Base-by-base conservation (phyloP, 2,888 invertebrate species). In the Acleris laterana region DNA sequence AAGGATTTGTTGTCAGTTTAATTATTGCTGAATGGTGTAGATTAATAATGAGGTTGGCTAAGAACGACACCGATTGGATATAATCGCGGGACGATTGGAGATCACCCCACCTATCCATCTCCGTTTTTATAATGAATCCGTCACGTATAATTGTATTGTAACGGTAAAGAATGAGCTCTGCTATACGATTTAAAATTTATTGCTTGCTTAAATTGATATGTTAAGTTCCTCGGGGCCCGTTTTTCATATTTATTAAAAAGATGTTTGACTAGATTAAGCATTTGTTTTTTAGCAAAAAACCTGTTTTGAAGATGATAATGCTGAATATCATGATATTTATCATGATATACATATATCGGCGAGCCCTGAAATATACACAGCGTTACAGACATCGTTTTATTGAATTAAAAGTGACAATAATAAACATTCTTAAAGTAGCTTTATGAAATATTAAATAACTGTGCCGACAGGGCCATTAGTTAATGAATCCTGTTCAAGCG, bases 401-500 rank as follows among this genome's bases (percentile, higher is more conserved):
- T 56, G 44, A 62, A 62, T 61, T 52, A 62, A 32, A 56, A 57
- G 25, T 52, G 44, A 51, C 52, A 61, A 57, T 22, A 61, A 65
- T 60, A 55, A 48, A 16, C 17, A 50, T 61, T 62, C 66, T 48
- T 56, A 52, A 57, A 57, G 57, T 62, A 57, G 48, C 51, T 66
- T 42, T 11, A 51, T 62, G 19, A 62, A 61, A 57, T 62, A 62
- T 61, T 56, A 61, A 61, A 51, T 51, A 61, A 56, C 61, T 38
- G 61, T 32, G 48, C 51, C 56, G 56, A 20, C 53, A 56, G 61
- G 56, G 50, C 62, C 57, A 62, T 66, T 62, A 66, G 57, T 57
- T 62, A 62, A 66, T 66, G 61, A 66, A 62, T 66, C 57, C 42
- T 52, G 66, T 57, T 50, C 56, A 22, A 61, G 55, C 49, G 49